Evolutionary conservation across 1,140 invertebrate genomes (phyloP), one percentile per base, ranked within the genome.

Genomic region (Teleogryllus occipitalis): DNA sequence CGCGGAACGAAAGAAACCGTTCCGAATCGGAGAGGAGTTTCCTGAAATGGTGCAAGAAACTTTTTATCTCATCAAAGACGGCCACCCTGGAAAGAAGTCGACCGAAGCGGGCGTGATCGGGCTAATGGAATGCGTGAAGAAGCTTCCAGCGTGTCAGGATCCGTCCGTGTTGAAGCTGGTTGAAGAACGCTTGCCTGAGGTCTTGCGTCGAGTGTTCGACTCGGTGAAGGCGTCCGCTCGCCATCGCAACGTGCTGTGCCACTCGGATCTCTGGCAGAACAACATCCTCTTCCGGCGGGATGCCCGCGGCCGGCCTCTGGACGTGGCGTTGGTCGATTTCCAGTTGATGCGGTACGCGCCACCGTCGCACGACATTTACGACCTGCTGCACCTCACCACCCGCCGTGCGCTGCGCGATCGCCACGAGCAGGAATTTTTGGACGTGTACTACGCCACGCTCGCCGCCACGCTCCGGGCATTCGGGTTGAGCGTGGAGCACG

Each of bases 281-380:
- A 80, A 77, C 48, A 74, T 77, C 10, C 65, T 80, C 0, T 80
- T 80, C 75, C 54, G 65, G 15, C 15, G 21, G 8, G 46, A 73
- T 22, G 76, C 46, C 8, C 39, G 46, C 18, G 80, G 77, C 10
- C 74, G 79, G 7, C 54, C 10, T 14, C 21, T 47, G 14, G 80
- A 80, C 15, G 76, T 78, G 10, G 27, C 22, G n/a, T 46, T 80
- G 8, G 54, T 80, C n/a, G 54, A 80, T 27, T 80, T 80, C 72
- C 77, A 47, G n/a, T 47, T 39, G 47, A 18, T 77, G 47, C 80
- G 80, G 0, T 80, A 80, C 46, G 72, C 76, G 8, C 80, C 80
- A 4, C 80, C 80, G 39, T 76, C 80, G 8, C 65, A 49, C 54
- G 80, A 80, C 72, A 76, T 80, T 7, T 74, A 78, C 15, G 47